A percentile compares a stretch with the other conserved stretches of the same genome.
Conservation (phyloP, 2,888 invertebrate genomes). For the Xiphydria camelus region DNA sequence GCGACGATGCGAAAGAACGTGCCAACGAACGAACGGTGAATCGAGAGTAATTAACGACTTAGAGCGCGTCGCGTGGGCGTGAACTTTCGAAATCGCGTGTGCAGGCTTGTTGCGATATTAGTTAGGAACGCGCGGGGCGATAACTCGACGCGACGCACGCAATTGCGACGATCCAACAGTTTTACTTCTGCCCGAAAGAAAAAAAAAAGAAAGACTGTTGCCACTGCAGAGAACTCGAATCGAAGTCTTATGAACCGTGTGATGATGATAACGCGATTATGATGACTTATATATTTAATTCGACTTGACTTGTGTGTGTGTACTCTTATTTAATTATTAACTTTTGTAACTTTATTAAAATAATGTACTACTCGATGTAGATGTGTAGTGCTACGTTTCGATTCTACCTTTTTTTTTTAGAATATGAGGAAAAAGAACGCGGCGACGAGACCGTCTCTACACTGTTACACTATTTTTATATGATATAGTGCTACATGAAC, state of each 20-base stretch:
- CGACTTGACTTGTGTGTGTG: slow-evolving; percentile 24
- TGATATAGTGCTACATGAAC: slow-evolving; percentile 33
- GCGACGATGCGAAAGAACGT: not conserved
- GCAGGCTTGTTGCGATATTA: too few relatives aligned
- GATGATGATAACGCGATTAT: not conserved
- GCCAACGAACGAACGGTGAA: not conserved
- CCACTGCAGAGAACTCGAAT: not conserved
- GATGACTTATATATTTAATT: slow-evolving; percentile 24
- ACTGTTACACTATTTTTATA: slow-evolving; percentile 34
- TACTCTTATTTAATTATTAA: slow-evolving; percentile 32
- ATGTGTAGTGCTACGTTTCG: slow-evolving; percentile 15
- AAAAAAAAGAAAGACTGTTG: slow-evolving; percentile 1
- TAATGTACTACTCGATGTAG: slow-evolving; percentile 14
- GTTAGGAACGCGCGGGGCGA: too few relatives aligned
- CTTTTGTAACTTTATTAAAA: slow-evolving; percentile 15
- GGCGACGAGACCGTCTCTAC: slow-evolving; percentile 19
- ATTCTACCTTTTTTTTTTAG: slow-evolving; percentile 9
- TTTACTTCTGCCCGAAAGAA: not conserved
- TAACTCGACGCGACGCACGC: too few relatives aligned
- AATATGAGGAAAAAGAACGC: slow-evolving; percentile 14
- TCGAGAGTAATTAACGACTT: too few relatives aligned
- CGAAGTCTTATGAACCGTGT: slow-evolving; percentile 9
- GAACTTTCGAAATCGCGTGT: too few relatives aligned
- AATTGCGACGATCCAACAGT: slow-evolving; percentile 4
- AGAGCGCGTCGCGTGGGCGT: too few relatives aligned